Evolutionary conservation across 2,113 vertebrate genomes (phyloP).

Genomic region (Progne subis): DNA sequence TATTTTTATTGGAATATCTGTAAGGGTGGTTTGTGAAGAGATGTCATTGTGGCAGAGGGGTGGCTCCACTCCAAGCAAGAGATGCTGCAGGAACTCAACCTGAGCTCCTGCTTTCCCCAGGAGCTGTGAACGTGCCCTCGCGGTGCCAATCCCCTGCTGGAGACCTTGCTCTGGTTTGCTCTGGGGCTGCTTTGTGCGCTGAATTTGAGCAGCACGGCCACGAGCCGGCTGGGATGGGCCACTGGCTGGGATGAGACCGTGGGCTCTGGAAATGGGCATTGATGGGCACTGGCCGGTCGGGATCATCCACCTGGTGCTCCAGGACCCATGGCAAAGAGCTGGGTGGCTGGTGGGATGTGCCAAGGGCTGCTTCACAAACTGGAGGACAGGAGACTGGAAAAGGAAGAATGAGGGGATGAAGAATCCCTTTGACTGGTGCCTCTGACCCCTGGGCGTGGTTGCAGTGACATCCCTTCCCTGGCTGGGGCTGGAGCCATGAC

Average conservation of each 20-base stretch:
- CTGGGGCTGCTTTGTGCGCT: background rate
- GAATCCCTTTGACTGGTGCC: background rate
- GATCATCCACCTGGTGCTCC: background rate
- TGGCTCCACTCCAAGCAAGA: background rate
- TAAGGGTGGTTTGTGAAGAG: background rate
- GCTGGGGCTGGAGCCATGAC: background rate
- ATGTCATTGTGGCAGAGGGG: background rate
- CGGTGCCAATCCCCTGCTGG: background rate
- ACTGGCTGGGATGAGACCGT: accelerated
- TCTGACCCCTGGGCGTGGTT: background rate
- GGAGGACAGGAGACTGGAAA: background rate
- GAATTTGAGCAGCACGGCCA: background rate
- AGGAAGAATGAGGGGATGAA: background rate
- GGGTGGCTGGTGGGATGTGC: background rate
- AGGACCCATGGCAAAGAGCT: background rate
- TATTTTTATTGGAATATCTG: background rate
- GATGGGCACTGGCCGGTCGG: accelerated
- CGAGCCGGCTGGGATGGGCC: accelerated
- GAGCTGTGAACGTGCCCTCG: background rate
- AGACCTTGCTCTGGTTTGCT: background rate
- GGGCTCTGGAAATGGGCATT: background rate
- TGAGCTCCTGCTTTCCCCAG: background rate
- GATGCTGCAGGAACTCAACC: background rate
- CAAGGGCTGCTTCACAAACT: background rate
- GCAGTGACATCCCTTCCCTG: background rate